Conservation (phyloP, 2,113 vertebrate species). For the Lucifuga dentata region DNA sequence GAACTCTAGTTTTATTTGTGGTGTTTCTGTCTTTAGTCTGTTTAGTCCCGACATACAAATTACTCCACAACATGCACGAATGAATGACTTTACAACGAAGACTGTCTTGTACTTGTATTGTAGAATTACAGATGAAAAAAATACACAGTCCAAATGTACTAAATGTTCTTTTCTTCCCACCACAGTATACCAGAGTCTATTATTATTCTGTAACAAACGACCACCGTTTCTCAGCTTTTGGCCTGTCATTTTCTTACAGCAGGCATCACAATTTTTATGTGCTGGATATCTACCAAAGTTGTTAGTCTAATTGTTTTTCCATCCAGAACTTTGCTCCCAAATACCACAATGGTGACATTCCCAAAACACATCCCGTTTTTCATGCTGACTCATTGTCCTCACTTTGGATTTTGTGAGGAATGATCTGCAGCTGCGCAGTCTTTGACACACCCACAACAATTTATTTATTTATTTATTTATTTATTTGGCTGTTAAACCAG, state of each 20-base stretch:
- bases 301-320: slow-evolving; percentile 57
- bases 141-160: no score
- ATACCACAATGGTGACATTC: slow-evolving; percentile 55
- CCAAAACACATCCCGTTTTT: slow-evolving; percentile 41
- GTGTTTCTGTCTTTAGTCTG: no score
- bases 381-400: slow-evolving; percentile 53
- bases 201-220: slow-evolving; percentile 11
- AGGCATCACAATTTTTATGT: slow-evolving; percentile 29
- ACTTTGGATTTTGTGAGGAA: slow-evolving; percentile 40
- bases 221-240: slow-evolving; percentile 9
- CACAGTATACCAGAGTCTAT: no score
- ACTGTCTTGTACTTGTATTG: no score
- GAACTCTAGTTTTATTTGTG: no score
- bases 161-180: no score
- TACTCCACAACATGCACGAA: no score
- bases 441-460: slow-evolving; percentile 32
- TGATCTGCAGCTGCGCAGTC: slow-evolving; percentile 24
- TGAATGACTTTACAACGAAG: no score
- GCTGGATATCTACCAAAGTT: slow-evolving; percentile 32
- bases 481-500: neutral
- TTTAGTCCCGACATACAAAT: no score
- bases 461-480: neutral
- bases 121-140: no score
- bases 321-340: slow-evolving; percentile 34
- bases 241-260: slow-evolving; percentile 9